A percentile compares a stretch with the other conserved stretches of the same genome.
phyloP scores from a whole-genome alignment of 1,140 invertebrate species.

The Capitella teleta region DNA sequence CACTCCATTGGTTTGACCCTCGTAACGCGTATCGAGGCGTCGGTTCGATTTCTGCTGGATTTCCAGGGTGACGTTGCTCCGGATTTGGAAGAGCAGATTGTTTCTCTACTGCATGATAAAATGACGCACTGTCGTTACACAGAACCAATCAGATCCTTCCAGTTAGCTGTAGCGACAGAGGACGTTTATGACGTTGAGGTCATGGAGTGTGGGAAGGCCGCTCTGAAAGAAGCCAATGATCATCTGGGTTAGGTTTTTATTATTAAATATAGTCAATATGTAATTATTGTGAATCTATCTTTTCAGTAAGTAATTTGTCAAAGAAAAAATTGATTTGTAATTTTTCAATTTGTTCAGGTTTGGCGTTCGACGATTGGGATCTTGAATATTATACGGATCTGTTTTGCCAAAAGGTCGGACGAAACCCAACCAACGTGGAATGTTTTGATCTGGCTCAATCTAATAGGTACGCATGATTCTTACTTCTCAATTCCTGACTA shows the following conservation, averaged over 20 bases:
- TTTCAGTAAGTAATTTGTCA: background rate
- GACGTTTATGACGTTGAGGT: constrained; percentile 75
- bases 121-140: constrained; percentile 72
- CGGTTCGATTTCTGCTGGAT: constrained; percentile 55
- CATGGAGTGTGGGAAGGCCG: constrained; percentile 58
- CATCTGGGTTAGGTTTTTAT: constrained; percentile 55
- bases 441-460: constrained; percentile 98
- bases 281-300: background rate
- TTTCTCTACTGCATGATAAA: constrained; percentile 60
- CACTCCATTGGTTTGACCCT: constrained; percentile 62
- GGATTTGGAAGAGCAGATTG: constrained; percentile 38
- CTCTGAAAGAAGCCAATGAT: constrained; percentile 69
- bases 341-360: constrained; percentile 19
- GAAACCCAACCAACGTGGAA: constrained; percentile 95
- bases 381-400: constrained; percentile 44
- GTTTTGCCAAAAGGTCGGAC: constrained; percentile 57
- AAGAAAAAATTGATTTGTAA: background rate
- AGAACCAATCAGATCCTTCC: constrained; percentile 56
- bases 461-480: constrained; percentile 68
- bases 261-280: background rate
- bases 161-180: constrained; percentile 51
- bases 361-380: constrained; percentile 45
- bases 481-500: no score
- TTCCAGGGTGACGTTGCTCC: background rate
- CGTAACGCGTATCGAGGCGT: constrained; percentile 67